Percentiles rank a stretch among this genome's conserved stretches.
These are phyloP conservation scores for Drosophila heteroneura DNA, from an alignment of 2,888 invertebrate genomes.

Conservation along the genomic window DNA sequence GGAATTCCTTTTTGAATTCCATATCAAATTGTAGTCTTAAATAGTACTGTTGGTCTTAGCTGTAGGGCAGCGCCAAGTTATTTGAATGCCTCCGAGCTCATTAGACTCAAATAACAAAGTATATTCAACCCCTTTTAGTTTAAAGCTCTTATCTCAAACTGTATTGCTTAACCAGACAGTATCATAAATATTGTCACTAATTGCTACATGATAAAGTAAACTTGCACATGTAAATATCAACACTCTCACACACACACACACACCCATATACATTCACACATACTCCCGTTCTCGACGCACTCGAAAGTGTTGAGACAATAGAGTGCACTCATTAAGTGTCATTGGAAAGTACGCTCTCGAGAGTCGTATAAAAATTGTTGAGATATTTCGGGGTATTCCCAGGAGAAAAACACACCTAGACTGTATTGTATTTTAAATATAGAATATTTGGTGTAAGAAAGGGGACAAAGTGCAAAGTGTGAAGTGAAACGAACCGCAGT, in stretches of 20 bases:
- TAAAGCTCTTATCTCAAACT: slow-evolving; percentile 10
- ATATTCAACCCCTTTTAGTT: slow-evolving; percentile 4
- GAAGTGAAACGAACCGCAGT: slow-evolving; percentile 43
- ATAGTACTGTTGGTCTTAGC: neutral
- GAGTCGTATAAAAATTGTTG: slow-evolving; percentile 55
- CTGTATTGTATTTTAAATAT: slow-evolving; percentile 33
- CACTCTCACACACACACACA: slow-evolving; percentile 1
- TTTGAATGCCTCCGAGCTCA: neutral
- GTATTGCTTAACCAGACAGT: slow-evolving; percentile 18
- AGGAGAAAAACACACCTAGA: slow-evolving; percentile 24
- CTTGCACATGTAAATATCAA: slow-evolving; percentile 43
- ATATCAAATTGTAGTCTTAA: neutral
- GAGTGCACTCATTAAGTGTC: slow-evolving; percentile 58
- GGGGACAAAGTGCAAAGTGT: slow-evolving; percentile 49
- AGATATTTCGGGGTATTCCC: slow-evolving; percentile 53
- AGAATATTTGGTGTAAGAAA: slow-evolving; percentile 10
- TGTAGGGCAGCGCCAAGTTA: neutral
- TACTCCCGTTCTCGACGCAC: slow-evolving; percentile 8
- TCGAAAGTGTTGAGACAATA: slow-evolving; percentile 54
- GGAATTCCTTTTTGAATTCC: neutral
- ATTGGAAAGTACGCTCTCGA: slow-evolving; percentile 52
- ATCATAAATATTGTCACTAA: slow-evolving; percentile 71
- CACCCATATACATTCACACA: slow-evolving; percentile 22
- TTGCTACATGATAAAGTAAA: slow-evolving; percentile 52
- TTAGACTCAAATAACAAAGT: neutral